phyloP scores from a whole-genome alignment of 2,797 vertebrate genomes.

The Pterois miles region DNA sequence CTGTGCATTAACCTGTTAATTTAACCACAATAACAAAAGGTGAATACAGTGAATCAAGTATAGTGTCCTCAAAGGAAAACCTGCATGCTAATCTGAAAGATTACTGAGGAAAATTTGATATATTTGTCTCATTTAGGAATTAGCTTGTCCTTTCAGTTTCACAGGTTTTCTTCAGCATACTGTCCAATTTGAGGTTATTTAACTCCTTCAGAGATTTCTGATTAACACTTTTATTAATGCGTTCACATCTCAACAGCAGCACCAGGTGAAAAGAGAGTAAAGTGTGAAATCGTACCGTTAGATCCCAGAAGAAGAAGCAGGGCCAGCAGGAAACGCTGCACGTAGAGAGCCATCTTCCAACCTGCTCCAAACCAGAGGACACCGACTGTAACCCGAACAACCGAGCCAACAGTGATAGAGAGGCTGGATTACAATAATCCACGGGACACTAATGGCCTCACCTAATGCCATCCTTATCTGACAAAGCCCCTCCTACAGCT shows the following conservation, averaged over 20 bases:
- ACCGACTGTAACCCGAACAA: conserved; percentile 69
- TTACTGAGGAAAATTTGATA: background rate
- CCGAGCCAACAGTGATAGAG: conserved; percentile 57
- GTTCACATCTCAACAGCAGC: background rate
- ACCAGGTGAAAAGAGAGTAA: background rate
- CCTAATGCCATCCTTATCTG: conserved; percentile 82
- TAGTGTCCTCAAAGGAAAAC: background rate
- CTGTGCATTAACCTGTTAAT: conserved; percentile 40
- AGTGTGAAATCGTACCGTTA: conserved; percentile 82
- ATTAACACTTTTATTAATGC: background rate
- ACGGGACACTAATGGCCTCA: conserved; percentile 87
- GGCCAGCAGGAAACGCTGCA: conserved; percentile 79
- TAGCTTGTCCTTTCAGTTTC: background rate
- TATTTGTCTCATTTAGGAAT: background rate
- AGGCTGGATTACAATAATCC: conserved; percentile 90
- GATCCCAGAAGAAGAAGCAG: conserved; percentile 88
- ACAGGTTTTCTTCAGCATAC: background rate
- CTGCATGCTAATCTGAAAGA: background rate
- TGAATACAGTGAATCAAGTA: background rate
- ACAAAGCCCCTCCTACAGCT: conserved; percentile 77
- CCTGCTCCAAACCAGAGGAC: conserved; percentile 62
- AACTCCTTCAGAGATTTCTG: background rate
- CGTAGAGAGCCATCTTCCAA: conserved; percentile 84
- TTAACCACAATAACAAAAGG: background rate
- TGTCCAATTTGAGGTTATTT: background rate